Base-by-base conservation (phyloP, 2,888 invertebrate genomes). In the Keiferia lycopersicella region DNA sequence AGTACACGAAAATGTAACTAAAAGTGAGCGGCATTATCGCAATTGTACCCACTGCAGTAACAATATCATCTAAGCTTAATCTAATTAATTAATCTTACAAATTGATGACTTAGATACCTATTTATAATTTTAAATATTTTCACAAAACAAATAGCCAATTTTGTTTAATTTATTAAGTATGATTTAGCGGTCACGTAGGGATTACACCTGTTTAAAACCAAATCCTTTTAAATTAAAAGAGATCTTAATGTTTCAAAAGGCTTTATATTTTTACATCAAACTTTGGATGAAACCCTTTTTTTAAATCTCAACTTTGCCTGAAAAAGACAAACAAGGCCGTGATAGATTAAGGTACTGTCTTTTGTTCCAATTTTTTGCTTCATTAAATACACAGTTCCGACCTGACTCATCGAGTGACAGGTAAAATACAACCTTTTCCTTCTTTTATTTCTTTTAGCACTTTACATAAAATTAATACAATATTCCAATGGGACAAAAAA, bases 231-330 rank as follows among this genome's bases (percentile, higher is more conserved):
- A 45, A 45, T 45, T 45, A 16, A 45, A 45, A 16, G 14, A 41
- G 45, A 45, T 45, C 45, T n/a, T 34, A 4, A 6, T n/a, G 16
- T 45, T 16, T 45, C n/a, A 45, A 45, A 45, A 16, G 45, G 45
- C n/a, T 45, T 16, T 45, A 45, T 45, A n/a, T n/a, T n/a, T 45
- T 45, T 6, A 45, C 45, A 45, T n/a, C 16, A 6, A 45, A 45
- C 45, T 45, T 45, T 45, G 16, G n/a, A n/a, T 45, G 16, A 45
- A 45, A 45, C 45, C 45, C 16, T 45, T 41, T 45, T 45, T 45
- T n/a, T n/a, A n/a, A 45, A 45, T 45, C 45, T 11, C 16, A 45
- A 45, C n/a, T 16, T 45, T 16, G n/a, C 11, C n/a, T 45, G 45
- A 16, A 45, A 45, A 16, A 45, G 45, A 45, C n/a, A 45, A 45